These are phyloP conservation scores for Maniola hyperantus DNA, from an alignment of 2,888 invertebrate genomes.

Conservation along the genomic window DNA sequence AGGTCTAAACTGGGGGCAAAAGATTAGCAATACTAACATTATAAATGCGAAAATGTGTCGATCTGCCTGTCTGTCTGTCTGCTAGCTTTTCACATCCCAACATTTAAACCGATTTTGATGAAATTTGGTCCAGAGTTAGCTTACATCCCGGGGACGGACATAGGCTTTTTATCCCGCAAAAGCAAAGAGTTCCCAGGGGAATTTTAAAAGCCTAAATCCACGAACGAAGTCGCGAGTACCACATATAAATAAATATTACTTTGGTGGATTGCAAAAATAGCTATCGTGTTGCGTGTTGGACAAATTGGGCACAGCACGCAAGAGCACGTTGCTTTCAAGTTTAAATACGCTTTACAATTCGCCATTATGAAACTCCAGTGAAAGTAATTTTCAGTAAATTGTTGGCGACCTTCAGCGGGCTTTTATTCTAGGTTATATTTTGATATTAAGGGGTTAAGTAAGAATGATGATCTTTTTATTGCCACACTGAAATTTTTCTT, in stretches of 20 bases:
- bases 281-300: background rate
- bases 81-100: too few relatives aligned
- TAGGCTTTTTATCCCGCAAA: too few relatives aligned
- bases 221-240: too few relatives aligned
- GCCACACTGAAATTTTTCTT: background rate
- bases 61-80: too few relatives aligned
- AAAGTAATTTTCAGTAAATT: constrained; percentile 19
- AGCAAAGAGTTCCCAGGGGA: too few relatives aligned
- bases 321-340: background rate
- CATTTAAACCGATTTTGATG: too few relatives aligned
- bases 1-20: too few relatives aligned
- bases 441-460: constrained; percentile 2
- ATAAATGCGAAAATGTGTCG: too few relatives aligned
- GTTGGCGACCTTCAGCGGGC: background rate
- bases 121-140: too few relatives aligned
- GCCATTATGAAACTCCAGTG: constrained; percentile 14
- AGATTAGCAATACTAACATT: too few relatives aligned
- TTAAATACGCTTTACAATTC: constrained; percentile 8
- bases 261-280: constrained; percentile 7
- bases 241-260: background rate
- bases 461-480: constrained; percentile 1
- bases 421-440: background rate
- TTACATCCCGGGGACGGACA: too few relatives aligned
- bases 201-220: too few relatives aligned
- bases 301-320: constrained; percentile 2